These are phyloP conservation scores for Coregonus clupeaformis DNA, from an alignment of 2,113 vertebrate genomes.

Conservation along the genomic window DNA sequence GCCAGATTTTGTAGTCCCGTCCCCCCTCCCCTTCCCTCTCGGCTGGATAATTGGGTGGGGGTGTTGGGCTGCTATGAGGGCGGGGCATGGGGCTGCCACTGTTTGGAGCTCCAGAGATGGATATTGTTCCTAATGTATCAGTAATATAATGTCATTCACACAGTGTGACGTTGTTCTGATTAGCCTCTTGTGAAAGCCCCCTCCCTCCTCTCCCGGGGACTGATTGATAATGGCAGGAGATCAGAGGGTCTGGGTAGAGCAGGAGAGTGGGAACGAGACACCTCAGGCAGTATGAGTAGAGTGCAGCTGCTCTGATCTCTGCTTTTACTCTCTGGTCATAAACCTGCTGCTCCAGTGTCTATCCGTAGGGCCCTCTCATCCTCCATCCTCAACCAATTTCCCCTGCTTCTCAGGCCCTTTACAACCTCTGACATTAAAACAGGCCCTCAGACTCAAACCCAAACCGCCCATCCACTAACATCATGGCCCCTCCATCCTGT, in stretches of 20 bases:
- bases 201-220: conserved; percentile 1
- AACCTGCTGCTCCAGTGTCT: not conserved
- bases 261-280: not conserved
- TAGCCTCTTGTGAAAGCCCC: not conserved
- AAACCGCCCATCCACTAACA: not conserved
- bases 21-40: not conserved
- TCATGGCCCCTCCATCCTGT: conserved; percentile 1
- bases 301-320: conserved; percentile 10
- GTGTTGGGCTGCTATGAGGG: not conserved
- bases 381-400: conserved; percentile 42
- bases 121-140: not conserved
- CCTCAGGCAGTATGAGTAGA: not conserved
- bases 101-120: not conserved
- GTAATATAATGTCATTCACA: conserved; percentile 2
- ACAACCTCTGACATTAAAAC: conserved; percentile 12
- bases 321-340: conserved; percentile 2
- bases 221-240: conserved; percentile 6
- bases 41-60: conserved; percentile 21
- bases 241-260: not conserved
- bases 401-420: conserved; percentile 20
- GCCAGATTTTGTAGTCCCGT: not conserved
- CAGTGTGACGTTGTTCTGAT: not conserved
- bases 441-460: not conserved
- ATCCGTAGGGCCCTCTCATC: not conserved
- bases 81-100: not conserved